phyloP scores from a whole-genome alignment of 1,140 invertebrate species.

The Drosophila sp. region DNA sequence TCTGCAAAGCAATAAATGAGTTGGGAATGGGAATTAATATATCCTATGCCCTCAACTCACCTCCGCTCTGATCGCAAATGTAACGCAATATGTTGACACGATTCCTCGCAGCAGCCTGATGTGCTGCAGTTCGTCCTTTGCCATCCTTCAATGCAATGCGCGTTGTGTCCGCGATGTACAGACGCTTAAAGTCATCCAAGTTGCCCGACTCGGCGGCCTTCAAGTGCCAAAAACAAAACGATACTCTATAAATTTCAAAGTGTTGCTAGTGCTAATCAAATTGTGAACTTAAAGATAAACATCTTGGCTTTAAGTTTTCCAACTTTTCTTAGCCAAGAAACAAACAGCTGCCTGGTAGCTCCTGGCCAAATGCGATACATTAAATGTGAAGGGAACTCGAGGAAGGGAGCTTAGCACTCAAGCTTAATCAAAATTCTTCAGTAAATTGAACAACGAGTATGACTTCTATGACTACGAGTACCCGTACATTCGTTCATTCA shows the following conservation, averaged over 20 bases:
- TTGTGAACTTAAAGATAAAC: conserved; percentile 22
- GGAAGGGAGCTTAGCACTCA: conserved; percentile 9
- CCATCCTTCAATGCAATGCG: conserved; percentile 89
- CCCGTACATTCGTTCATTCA: conserved; percentile 23
- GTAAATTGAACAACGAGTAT: conserved; percentile 43
- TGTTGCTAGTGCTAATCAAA: conserved; percentile 20
- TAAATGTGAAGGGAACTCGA: not conserved
- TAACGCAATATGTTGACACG: conserved; percentile 90
- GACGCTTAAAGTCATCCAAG: conserved; percentile 90
- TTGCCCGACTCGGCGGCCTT: conserved; percentile 93
- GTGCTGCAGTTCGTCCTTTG: conserved; percentile 89
- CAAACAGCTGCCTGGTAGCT: not conserved
- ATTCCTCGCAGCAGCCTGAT: conserved; percentile 92
- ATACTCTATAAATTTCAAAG: conserved; percentile 4
- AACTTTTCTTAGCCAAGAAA: conserved; percentile 23
- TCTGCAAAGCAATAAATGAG: conserved; percentile 85
- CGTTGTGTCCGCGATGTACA: conserved; percentile 89
- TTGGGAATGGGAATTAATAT: not conserved
- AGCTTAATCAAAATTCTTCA: conserved; percentile 44
- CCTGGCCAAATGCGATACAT: too few species aligned
- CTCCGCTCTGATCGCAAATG: conserved; percentile 89
- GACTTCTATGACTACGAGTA: not conserved
- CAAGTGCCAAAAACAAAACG: conserved; percentile 24
- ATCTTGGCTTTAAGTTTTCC: conserved; percentile 11
- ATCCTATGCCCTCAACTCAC: conserved; percentile 85